Conservation (phyloP, 2,888 invertebrate genomes). For the Chouioia cunea region DNA sequence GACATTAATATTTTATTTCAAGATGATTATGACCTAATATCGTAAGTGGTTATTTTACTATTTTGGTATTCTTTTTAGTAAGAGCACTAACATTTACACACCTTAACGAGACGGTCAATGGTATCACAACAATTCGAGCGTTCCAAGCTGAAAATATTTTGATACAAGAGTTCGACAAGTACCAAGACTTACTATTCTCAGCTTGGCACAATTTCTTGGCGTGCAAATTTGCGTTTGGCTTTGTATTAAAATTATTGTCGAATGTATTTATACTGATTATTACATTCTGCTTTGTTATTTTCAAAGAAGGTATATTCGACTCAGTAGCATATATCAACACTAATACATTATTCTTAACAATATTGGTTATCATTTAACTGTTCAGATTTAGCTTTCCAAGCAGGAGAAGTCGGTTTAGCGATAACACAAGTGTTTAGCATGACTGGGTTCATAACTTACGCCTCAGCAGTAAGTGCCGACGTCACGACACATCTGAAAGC, state of each 20-base stretch:
- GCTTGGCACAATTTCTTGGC: constrained; percentile 69
- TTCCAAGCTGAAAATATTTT: constrained; percentile 66
- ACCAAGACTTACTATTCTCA: constrained; percentile 70
- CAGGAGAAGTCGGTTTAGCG: constrained; percentile 67
- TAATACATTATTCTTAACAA: no score
- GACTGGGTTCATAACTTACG: constrained; percentile 77
- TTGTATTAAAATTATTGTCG: no score
- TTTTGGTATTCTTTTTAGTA: no score
- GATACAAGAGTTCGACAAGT: constrained; percentile 73
- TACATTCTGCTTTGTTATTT: neutral
- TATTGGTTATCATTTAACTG: no score
- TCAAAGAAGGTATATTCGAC: constrained; percentile 11
- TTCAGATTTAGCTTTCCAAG: constrained; percentile 53
- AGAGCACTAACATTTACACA: no score
- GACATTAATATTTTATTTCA: neutral
- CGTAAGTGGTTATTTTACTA: no score
- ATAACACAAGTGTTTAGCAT: constrained; percentile 68
- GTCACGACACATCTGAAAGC: constrained; percentile 82
- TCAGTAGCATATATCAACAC: no score
- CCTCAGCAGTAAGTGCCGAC: constrained; percentile 87
- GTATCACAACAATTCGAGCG: no score
- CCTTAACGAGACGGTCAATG: no score
- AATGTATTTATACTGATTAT: no score
- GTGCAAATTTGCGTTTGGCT: constrained; percentile 67
- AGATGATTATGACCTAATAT: no score